Evolutionary conservation across 1,140 invertebrate genomes (phyloP).

Genomic region (Pseudomyrmex gracilis): DNA sequence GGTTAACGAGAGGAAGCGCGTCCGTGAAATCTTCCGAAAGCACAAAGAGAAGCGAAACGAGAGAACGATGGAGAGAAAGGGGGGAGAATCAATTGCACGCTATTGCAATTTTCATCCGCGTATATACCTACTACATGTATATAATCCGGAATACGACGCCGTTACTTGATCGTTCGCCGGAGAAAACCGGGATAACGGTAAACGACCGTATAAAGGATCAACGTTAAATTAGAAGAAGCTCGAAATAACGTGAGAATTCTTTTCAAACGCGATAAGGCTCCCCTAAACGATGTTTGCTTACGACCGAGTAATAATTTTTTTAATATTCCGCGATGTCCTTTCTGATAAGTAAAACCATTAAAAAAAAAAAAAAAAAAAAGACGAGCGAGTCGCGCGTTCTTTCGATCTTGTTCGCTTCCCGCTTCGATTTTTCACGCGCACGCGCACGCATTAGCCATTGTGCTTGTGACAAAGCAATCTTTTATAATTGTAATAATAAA

Average conservation of each 20-base stretch:
- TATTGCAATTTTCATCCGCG: slow-evolving; percentile 34
- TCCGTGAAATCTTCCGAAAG: slow-evolving; percentile 28
- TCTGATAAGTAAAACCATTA: too few relatives aligned
- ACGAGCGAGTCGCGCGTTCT: too few relatives aligned
- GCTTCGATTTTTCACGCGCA: neutral
- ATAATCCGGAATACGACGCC: slow-evolving; percentile 13
- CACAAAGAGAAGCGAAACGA: neutral
- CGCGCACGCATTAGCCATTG: too few relatives aligned
- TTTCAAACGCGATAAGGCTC: neutral
- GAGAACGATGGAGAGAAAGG: neutral
- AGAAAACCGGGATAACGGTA: slow-evolving; percentile 33
- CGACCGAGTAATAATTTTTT: slow-evolving; percentile 7
- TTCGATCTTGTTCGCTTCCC: too few relatives aligned
- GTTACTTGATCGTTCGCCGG: slow-evolving; percentile 15
- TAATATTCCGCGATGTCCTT: neutral
- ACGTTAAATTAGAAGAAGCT: slow-evolving; percentile 44
- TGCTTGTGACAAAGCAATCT: too few relatives aligned
- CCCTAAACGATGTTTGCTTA: slow-evolving; percentile 14
- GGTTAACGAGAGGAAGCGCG: neutral
- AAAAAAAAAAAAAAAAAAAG: too few relatives aligned
- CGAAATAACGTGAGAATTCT: slow-evolving; percentile 38
- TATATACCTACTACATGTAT: neutral
- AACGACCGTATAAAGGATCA: slow-evolving; percentile 54
- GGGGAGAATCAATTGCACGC: slow-evolving; percentile 58
- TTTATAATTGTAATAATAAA: too few relatives aligned